A percentile compares a stretch with the other conserved stretches of the same genome.
phyloP scores from a whole-genome alignment of 2,797 vertebrate genomes.

The Glyptemys insculpta region DNA sequence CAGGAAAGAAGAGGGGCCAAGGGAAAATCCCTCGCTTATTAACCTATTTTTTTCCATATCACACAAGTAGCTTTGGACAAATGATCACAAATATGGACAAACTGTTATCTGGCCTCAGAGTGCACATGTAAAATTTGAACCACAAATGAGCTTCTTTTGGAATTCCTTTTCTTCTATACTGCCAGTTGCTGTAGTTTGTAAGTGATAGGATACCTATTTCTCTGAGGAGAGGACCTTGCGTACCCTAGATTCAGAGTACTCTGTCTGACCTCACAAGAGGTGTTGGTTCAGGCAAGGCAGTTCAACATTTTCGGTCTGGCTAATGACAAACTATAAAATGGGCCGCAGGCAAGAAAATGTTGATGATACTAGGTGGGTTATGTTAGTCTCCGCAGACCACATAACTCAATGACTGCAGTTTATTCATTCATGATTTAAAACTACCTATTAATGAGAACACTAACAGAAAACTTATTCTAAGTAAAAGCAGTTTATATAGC shows the following conservation, averaged over 20 bases:
- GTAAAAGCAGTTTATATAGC: neutral
- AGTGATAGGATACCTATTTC: neutral
- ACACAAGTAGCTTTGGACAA: neutral
- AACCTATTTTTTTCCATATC: neutral
- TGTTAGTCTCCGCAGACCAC: neutral
- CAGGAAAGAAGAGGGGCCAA: neutral
- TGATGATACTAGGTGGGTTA: accelerated
- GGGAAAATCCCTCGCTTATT: neutral
- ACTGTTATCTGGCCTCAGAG: neutral
- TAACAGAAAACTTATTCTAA: neutral
- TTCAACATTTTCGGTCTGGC: neutral
- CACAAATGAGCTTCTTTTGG: neutral
- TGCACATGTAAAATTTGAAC: neutral
- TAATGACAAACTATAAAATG: neutral
- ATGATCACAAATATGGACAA: neutral
- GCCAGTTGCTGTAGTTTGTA: neutral
- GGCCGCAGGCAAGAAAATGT: accelerated
- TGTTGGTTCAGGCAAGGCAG: neutral
- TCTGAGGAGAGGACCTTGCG: neutral
- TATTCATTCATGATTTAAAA: neutral
- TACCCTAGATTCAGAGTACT: neutral
- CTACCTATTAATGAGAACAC: neutral
- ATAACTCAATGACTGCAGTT: neutral
- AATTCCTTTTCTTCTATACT: neutral
- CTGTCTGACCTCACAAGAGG: neutral